Evolutionary conservation across 2,797 vertebrate genomes (phyloP).

Genomic region (Mormyrops attenuatus): DNA sequence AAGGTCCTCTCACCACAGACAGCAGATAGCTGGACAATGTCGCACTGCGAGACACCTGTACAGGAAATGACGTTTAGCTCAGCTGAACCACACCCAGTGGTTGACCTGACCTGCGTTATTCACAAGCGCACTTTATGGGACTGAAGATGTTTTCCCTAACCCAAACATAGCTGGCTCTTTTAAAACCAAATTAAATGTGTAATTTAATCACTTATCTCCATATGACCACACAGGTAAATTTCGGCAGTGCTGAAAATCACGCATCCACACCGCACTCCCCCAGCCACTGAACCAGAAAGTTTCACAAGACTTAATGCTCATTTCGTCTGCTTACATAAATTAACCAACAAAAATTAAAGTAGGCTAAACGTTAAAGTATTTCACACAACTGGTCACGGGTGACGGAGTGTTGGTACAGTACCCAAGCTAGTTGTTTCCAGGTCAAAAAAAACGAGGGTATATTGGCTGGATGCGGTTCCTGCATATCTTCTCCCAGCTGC

Average conservation of each 20-base stretch:
- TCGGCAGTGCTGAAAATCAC: neutral
- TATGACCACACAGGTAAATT: neutral
- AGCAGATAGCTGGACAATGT: conserved; percentile 61
- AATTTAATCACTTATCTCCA: neutral
- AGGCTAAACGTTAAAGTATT: neutral
- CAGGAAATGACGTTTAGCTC: neutral
- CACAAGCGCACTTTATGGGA: neutral
- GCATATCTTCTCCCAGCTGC: neutral
- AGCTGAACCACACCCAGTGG: neutral
- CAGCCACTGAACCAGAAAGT: neutral
- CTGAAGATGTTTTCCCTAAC: neutral
- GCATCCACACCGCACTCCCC: neutral
- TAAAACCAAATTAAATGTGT: neutral
- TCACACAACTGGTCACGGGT: neutral
- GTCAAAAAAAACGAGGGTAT: conserved; percentile 57
- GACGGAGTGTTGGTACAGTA: conserved; percentile 27
- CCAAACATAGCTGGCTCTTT: neutral
- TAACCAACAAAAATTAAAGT: neutral
- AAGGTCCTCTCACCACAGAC: conserved; percentile 42
- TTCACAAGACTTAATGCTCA: neutral
- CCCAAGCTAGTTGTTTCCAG: conserved; percentile 62
- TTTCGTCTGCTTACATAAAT: neutral
- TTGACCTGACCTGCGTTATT: neutral
- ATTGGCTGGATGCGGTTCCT: neutral
- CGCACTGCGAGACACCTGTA: conserved; percentile 42